These are phyloP conservation scores for Cassiopea andromeda DNA, from an alignment of 30 jellyfish, hydroid and myxozoan species.

Conservation along the genomic window DNA sequence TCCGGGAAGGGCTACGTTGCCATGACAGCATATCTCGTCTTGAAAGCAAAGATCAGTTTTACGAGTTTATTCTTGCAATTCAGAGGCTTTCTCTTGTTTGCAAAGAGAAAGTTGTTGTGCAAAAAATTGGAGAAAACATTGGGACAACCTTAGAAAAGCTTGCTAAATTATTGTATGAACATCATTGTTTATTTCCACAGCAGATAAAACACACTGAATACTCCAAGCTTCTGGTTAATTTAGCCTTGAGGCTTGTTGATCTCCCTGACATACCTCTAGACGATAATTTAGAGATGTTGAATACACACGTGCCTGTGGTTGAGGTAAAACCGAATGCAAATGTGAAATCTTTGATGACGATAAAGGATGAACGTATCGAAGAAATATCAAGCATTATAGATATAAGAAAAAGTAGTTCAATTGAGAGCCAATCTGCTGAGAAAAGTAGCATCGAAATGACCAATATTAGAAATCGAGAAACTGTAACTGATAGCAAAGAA, in stretches of 20 bases:
- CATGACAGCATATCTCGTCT: constrained; percentile 70
- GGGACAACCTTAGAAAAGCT: constrained; percentile 31
- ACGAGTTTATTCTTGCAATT: constrained; percentile 55
- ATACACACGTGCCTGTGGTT: constrained; percentile 27
- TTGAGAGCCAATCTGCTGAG: neutral
- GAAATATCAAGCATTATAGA: constrained; percentile 16
- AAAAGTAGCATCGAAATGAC: neutral
- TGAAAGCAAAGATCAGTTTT: constrained; percentile 61
- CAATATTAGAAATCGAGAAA: neutral
- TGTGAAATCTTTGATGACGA: constrained; percentile 17
- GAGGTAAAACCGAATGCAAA: constrained; percentile 32
- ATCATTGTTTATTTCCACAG: constrained; percentile 60
- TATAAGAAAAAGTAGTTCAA: neutral
- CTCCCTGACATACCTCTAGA: constrained; percentile 36
- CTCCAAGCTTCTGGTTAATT: constrained; percentile 38
- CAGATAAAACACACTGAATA: constrained; percentile 39
- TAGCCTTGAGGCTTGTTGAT: constrained; percentile 37
- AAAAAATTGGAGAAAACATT: constrained; percentile 39
- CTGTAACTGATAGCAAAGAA: neutral
- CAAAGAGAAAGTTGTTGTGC: constrained; percentile 22
- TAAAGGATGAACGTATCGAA: constrained; percentile 1
- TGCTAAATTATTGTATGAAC: constrained; percentile 53
- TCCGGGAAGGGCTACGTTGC: constrained; percentile 63
- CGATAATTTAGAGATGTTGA: constrained; percentile 41
- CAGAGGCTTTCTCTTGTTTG: constrained; percentile 42